phyloP scores from a whole-genome alignment of 2,113 vertebrate genomes.

The Notarius quadriscutis region DNA sequence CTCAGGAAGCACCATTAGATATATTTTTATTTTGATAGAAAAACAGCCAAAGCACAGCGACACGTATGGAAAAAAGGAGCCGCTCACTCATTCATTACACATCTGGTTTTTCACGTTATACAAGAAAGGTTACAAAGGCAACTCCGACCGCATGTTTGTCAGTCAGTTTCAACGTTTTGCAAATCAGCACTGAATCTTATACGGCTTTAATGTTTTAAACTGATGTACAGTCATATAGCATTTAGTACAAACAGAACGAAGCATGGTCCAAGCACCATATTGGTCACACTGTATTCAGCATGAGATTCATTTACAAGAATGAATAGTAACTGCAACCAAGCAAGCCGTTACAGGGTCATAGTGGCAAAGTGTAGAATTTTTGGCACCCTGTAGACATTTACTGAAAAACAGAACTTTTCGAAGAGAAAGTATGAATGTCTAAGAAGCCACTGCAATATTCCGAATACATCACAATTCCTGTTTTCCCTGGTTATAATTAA shows the following conservation, averaged over 20 bases:
- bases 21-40: not conserved
- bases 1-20: not conserved
- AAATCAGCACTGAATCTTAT: not conserved
- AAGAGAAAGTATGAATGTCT: not conserved
- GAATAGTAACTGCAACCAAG: not conserved
- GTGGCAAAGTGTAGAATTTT: not conserved
- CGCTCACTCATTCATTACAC: no score
- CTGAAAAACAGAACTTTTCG: not conserved
- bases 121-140: not conserved
- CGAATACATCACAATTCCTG: not conserved
- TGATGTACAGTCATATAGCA: not conserved
- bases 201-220: not conserved
- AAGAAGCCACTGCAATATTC: not conserved
- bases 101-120: slow-evolving; percentile 48
- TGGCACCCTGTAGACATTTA: not conserved
- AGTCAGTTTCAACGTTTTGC: not conserved
- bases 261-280: not conserved
- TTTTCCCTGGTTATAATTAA: not conserved
- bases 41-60: not conserved
- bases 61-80: not conserved
- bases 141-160: not conserved
- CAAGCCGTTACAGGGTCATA: not conserved
- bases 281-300: not conserved
- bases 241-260: not conserved
- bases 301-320: not conserved